Percentiles rank a stretch among this genome's conserved stretches.
These are phyloP conservation scores for Manis pentadactyla DNA, from an alignment of 2,797 vertebrate genomes.

Conservation along the genomic window DNA sequence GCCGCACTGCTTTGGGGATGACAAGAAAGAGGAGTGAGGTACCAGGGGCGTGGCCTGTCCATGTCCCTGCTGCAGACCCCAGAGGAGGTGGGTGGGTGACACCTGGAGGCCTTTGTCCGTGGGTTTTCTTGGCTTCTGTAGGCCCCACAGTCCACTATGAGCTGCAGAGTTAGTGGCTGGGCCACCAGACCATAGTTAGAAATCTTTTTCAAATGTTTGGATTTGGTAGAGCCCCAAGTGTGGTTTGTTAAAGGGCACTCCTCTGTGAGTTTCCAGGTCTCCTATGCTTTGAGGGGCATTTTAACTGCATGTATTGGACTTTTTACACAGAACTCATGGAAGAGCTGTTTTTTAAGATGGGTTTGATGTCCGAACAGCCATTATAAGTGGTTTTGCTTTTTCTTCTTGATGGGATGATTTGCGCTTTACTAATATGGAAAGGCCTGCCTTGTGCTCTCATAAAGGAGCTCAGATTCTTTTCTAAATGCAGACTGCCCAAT, in stretches of 20 bases:
- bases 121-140: no score
- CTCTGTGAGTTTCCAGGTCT: not conserved
- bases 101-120: accelerated
- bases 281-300: not conserved
- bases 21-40: no score
- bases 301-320: not conserved
- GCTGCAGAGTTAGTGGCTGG: not conserved
- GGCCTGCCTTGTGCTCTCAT: accelerated
- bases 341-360: not conserved
- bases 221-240: not conserved
- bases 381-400: not conserved
- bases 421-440: not conserved
- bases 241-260: not conserved
- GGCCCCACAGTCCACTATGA: not conserved
- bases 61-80: not conserved
- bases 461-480: not conserved
- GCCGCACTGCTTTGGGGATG: not conserved
- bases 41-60: accelerated
- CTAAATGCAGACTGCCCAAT: not conserved
- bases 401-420: not conserved
- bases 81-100: accelerated
- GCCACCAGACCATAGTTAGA: not conserved
- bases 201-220: not conserved
- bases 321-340: not conserved
- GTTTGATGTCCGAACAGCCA: not conserved